These are phyloP conservation scores for Coenobita brevimanus DNA, from an alignment of 1,140 invertebrate genomes.

Conservation along the genomic window DNA sequence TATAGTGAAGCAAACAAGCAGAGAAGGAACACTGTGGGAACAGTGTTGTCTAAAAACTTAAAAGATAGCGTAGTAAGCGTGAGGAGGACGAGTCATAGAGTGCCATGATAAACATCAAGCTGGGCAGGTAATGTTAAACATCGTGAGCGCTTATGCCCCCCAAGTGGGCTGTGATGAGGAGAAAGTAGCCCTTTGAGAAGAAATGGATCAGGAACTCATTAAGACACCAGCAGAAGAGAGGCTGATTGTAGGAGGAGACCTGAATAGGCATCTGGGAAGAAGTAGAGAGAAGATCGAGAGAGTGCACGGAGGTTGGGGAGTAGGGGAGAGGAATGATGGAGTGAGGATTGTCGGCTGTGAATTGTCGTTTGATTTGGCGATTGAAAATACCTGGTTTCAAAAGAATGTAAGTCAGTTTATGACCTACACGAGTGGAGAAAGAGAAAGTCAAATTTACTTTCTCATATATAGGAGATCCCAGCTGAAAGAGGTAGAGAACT, in stretches of 20 bases:
- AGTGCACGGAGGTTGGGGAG: no score
- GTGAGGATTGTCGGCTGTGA: neutral
- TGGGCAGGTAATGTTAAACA: no score
- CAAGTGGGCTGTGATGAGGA: no score
- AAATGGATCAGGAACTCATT: neutral
- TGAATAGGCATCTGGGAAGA: neutral
- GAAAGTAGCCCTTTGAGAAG: constrained; percentile 1
- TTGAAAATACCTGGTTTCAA: neutral
- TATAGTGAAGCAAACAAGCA: neutral
- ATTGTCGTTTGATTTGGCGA: neutral
- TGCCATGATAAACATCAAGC: no score
- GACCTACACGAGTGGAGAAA: neutral
- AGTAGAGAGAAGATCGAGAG: neutral
- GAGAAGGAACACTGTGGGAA: neutral
- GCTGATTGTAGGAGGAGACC: neutral
- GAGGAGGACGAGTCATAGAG: no score
- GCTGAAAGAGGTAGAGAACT: no score
- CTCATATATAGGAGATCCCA: no score
- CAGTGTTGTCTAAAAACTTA: no score
- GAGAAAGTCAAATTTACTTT: constrained; percentile 3
- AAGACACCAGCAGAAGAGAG: constrained; percentile 1
- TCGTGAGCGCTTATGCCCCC: no score
- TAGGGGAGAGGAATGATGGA: constrained; percentile 1
- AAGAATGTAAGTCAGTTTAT: neutral
- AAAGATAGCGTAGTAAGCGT: no score